These are phyloP conservation scores for Promerops cafer DNA, from an alignment of 2,113 vertebrate genomes.

Conservation along the genomic window DNA sequence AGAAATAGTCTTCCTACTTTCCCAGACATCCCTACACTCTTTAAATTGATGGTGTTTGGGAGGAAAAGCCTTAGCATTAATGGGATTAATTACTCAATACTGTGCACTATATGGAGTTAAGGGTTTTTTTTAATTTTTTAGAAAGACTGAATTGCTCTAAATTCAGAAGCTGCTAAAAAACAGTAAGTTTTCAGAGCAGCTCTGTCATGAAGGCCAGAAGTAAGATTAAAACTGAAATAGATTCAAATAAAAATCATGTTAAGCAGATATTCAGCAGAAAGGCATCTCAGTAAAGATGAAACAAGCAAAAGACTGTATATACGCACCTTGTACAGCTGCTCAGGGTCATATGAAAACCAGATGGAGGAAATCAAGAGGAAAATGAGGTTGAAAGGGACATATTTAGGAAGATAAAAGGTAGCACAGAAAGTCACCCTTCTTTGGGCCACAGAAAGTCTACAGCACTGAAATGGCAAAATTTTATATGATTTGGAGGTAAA, in stretches of 20 bases:
- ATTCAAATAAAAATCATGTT: constrained; percentile 11
- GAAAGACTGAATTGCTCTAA: not conserved
- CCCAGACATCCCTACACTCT: not conserved
- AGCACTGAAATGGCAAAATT: not conserved
- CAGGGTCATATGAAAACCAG: constrained; percentile 34
- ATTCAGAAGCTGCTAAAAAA: not conserved
- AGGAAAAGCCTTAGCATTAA: not conserved
- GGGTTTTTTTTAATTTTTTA: not conserved
- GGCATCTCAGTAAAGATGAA: not conserved
- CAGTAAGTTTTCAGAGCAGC: not conserved
- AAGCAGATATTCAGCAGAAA: constrained; percentile 1
- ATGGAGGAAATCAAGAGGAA: constrained; percentile 19
- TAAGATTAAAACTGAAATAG: not conserved
- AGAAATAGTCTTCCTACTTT: not conserved
- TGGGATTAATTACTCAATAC: not conserved
- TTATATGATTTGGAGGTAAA: not conserved
- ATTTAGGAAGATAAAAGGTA: constrained; percentile 23
- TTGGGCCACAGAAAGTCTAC: not conserved
- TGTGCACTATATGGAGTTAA: not conserved
- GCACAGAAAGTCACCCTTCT: constrained; percentile 7
- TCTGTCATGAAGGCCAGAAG: not conserved
- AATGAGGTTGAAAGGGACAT: not conserved
- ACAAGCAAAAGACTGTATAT: not conserved
- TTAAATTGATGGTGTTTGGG: not conserved
- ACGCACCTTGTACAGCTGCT: constrained; percentile 58